Percentiles rank a stretch among this genome's conserved stretches.
Conservation (phyloP, 2,113 vertebrate species). For the Leptosomus discolor region DNA sequence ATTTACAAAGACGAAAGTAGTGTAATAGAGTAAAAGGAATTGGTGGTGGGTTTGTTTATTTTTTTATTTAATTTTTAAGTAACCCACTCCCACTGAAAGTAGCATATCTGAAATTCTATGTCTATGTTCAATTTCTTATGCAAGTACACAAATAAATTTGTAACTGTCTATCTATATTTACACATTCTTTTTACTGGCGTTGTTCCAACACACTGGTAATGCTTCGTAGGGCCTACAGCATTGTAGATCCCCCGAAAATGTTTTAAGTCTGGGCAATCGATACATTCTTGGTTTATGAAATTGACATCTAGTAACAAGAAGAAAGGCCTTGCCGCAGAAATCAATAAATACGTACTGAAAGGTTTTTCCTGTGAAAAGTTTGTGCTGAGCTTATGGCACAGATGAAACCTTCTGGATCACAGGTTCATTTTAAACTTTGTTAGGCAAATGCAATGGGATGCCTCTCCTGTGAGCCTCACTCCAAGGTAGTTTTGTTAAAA, state of each 20-base stretch:
- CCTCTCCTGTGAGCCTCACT: neutral
- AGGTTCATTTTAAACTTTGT: neutral
- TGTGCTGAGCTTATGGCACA: neutral
- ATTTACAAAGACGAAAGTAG: neutral
- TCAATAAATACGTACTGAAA: neutral
- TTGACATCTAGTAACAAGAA: neutral
- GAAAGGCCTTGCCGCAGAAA: neutral
- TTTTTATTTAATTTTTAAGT: neutral
- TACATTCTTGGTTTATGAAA: slow-evolving; percentile 12
- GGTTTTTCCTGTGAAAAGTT: neutral
- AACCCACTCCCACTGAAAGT: neutral
- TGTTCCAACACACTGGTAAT: neutral
- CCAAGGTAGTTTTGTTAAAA: neutral
- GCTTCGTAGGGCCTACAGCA: neutral
- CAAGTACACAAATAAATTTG: neutral
- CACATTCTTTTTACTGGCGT: neutral
- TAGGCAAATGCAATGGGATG: neutral
- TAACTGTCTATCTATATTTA: neutral
- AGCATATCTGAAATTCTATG: neutral
- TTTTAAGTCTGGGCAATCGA: neutral
- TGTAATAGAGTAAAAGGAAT: neutral
- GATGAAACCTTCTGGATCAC: neutral
- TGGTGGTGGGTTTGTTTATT: too few relatives aligned
- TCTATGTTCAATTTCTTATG: neutral
- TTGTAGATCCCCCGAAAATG: neutral